These are phyloP conservation scores for Mimumesa dahlbomi DNA, from an alignment of 2,888 invertebrate species.

Conservation along the genomic window DNA sequence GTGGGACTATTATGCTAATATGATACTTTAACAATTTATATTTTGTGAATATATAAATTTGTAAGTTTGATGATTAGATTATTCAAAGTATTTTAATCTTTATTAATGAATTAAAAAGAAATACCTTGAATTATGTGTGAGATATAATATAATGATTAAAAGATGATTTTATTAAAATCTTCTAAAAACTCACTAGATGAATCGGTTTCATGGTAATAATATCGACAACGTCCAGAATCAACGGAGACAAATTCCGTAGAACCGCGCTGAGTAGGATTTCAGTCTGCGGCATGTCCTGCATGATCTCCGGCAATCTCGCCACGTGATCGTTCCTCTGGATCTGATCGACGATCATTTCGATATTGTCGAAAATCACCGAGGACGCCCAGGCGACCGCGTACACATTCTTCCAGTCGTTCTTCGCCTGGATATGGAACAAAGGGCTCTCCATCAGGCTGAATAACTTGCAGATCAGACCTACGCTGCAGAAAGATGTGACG, in stretches of 20 bases:
- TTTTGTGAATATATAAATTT: too few relatives aligned
- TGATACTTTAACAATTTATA: too few relatives aligned
- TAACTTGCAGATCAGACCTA: conserved; percentile 73
- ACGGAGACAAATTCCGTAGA: conserved; percentile 66
- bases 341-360: conserved; percentile 69
- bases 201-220: conserved; percentile 65
- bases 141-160: too few relatives aligned
- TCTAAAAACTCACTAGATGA: conserved; percentile 58
- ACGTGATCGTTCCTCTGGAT: conserved; percentile 62
- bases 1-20: too few relatives aligned
- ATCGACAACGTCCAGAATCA: conserved; percentile 68
- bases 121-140: too few relatives aligned
- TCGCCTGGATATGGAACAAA: conserved; percentile 65
- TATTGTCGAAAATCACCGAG: conserved; percentile 63
- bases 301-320: conserved; percentile 53
- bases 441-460: conserved; percentile 70
- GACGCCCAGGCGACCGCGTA: conserved; percentile 69
- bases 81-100: too few relatives aligned
- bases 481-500: conserved; percentile 66
- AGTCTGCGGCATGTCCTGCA: conserved; percentile 70
- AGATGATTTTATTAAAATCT: neutral
- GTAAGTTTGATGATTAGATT: too few relatives aligned
- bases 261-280: conserved; percentile 63
- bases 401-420: conserved; percentile 63
- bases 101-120: too few relatives aligned